Base-by-base conservation (phyloP, 2,113 vertebrate genomes). In the Emydura subglobosa region DNA sequence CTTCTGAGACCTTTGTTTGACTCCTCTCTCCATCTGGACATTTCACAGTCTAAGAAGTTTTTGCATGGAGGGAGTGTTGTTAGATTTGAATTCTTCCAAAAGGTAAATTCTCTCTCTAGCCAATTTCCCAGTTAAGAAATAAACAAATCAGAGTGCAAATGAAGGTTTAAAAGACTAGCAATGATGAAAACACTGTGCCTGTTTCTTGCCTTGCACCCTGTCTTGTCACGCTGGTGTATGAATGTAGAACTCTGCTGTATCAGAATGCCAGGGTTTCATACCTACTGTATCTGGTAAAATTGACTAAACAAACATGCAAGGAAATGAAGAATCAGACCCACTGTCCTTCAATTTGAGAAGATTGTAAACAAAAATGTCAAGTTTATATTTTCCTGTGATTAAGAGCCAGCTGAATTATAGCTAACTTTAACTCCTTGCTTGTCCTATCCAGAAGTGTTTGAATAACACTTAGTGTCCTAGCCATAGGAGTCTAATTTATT, bases 381-480 rank as follows among this genome's bases (percentile, higher is more conserved):
- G 39, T 72, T 53, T 34, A n/a, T 83, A 49, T 89, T 95, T 96
- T 95, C 74, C 65, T 87, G 2, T 82, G 79, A 93, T 51, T 90
- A 87, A 94, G 57, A 87, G 34, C 68, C 85, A 91, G 65, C 34
- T 91, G 84, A 39, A 91, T 87, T 94, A 96, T 91, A 94, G 83
- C 74, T 72, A 39, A 72, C 5, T 91, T 31, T 24, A 31, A 6
- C 86, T 91, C 88, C 76, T 49, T 88, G 74, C 22, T 94, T 94
- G 91, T 96, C 92, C 59, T 88, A 91, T 81, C 87, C 54, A 87
- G 83, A 89, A 96, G 79, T 86, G 85, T 78, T 76, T 96, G 87
- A 78, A 54, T 59, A 96, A 79, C 65, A 72, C 21, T 65, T 86
- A 80, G 61, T 49, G 24, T 85, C 76, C 61, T 3, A 1, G 81